A percentile compares a stretch with the other conserved stretches of the same genome.
Evolutionary conservation across 35 echinoderm and acorn worm genomes (phyloP).

Genomic region (Ophiothrix spiculata): DNA sequence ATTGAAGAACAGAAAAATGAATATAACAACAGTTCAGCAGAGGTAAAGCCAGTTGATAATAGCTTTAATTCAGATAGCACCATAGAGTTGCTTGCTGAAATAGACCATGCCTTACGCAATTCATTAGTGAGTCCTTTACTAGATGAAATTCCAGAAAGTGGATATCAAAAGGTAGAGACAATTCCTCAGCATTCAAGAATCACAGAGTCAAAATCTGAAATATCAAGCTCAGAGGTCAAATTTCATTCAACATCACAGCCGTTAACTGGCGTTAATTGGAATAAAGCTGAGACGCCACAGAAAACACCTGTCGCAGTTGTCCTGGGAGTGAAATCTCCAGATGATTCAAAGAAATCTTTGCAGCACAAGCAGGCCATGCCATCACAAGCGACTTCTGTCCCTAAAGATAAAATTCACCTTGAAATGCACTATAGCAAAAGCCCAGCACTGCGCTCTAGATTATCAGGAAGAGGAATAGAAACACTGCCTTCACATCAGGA

Average conservation of each 20-base stretch:
- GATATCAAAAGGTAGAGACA: background rate
- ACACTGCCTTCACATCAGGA: background rate
- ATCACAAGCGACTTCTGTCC: background rate
- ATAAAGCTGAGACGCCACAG: background rate
- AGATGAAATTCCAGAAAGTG: conserved; percentile 16
- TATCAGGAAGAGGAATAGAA: background rate
- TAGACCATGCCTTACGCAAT: conserved; percentile 51
- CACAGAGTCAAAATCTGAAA: background rate
- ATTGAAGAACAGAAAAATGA: conserved; percentile 3
- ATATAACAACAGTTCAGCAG: background rate
- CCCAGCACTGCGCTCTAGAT: background rate
- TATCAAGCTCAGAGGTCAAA: background rate
- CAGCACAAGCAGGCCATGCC: background rate
- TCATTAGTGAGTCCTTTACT: conserved; percentile 53
- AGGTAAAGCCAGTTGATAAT: background rate
- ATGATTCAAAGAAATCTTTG: background rate
- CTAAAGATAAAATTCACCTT: background rate
- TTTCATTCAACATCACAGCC: background rate
- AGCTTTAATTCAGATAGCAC: conserved; percentile 43
- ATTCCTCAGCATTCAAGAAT: conserved; percentile 9
- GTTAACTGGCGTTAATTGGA: conserved; percentile 5
- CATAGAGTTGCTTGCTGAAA: conserved; percentile 69
- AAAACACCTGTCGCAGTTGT: background rate
- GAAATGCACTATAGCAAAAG: background rate
- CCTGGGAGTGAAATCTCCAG: background rate